Evolutionary conservation across 2,113 vertebrate genomes (phyloP).

Genomic region (Ibidorhyncha struthersii): DNA sequence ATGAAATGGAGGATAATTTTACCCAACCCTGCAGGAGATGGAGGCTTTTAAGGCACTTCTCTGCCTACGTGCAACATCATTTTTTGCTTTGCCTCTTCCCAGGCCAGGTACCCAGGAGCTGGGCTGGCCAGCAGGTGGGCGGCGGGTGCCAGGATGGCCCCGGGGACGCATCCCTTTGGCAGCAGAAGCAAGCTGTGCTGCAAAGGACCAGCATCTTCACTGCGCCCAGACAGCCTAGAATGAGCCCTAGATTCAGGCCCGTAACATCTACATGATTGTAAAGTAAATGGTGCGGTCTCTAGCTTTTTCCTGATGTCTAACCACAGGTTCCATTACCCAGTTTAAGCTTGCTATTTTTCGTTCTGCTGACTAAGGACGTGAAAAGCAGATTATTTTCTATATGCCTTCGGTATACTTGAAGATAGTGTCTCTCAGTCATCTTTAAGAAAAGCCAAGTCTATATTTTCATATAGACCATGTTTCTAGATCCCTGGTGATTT

Average conservation of each 20-base stretch:
- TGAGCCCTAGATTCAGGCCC: background rate
- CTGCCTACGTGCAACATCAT: background rate
- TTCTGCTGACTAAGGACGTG: background rate
- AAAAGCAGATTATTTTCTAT: background rate
- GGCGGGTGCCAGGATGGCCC: rapidly evolving
- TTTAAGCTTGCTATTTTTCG: background rate
- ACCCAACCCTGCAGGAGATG: background rate
- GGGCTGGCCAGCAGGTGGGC: background rate
- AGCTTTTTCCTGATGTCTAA: background rate
- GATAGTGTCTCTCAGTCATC: background rate
- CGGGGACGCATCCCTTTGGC: rapidly evolving
- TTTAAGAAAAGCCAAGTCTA: background rate
- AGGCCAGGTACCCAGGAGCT: rapidly evolving
- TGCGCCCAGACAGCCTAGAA: background rate
- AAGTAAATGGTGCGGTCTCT: background rate
- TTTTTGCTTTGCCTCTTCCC: background rate
- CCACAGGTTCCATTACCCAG: background rate
- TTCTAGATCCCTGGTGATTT: background rate
- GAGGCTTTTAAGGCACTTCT: background rate
- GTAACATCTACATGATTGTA: background rate
- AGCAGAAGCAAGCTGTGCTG: background rate
- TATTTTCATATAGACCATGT: background rate
- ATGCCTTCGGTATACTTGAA: background rate
- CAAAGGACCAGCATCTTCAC: background rate
- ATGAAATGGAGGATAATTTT: background rate